Evolutionary conservation across 2,888 invertebrate species (phyloP).

Genomic region (Dolomedes plantarius): DNA sequence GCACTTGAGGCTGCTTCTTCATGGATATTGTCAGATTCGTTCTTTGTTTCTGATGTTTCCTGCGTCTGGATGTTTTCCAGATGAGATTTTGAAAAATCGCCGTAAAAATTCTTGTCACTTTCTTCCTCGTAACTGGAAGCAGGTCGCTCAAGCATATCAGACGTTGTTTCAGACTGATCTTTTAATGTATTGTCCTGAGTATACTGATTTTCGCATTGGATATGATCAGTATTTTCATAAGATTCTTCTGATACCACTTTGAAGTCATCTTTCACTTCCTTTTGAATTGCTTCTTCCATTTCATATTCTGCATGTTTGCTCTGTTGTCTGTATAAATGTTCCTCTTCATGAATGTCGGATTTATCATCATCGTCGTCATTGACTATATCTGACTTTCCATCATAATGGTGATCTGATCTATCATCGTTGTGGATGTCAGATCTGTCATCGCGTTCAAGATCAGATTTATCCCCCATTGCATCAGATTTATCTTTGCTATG

Average conservation of each 20-base stretch:
- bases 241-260: neutral
- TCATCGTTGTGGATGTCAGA: slow-evolving; percentile 52
- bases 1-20: neutral
- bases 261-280: slow-evolving; percentile 15
- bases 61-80: neutral
- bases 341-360: slow-evolving; percentile 13
- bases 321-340: neutral
- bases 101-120: too few species aligned
- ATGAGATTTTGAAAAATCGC: neutral
- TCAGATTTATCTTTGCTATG: slow-evolving; percentile 56
- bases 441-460: slow-evolving; percentile 41
- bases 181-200: neutral
- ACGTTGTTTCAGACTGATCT: neutral
- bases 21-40: neutral
- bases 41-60: neutral
- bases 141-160: too few species aligned
- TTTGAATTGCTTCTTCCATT: slow-evolving; percentile 20
- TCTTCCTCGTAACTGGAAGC: too few species aligned
- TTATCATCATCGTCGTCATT: slow-evolving; percentile 3
- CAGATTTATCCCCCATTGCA: slow-evolving; percentile 11
- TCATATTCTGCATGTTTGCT: neutral
- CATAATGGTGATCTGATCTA: slow-evolving; percentile 20
- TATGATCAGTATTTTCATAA: neutral
- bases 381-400: neutral
- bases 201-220: neutral